Base-by-base conservation (phyloP, 2,888 invertebrate species). In the Mesorhabditis sp. region DNA sequence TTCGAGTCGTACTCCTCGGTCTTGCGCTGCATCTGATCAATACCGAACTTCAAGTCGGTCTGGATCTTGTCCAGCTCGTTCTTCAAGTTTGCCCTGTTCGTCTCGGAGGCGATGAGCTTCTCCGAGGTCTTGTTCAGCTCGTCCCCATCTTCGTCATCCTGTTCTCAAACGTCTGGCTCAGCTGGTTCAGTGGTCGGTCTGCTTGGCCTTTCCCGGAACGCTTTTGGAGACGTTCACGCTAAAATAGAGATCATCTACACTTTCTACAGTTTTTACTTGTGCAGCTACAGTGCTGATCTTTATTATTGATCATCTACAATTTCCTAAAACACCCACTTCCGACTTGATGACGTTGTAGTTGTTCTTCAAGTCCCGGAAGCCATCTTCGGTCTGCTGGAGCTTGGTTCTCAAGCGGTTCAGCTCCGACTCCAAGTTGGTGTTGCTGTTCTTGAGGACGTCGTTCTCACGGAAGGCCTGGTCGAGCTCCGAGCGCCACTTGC, bases 1-100 rank as follows among this genome's bases (percentile, higher is more conserved):
- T 83, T 80, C 0, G 76, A 76, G 62, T 82, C 80, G 72, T 82
- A 84, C 67, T 84, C 84, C 65, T 84, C 84, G 28, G 78, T 82
- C 73, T 84, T 84, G 50, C 84, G 76, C 68, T 77, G 75, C 75
- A 84, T 83, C 67, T 84, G 84, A 65, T 83, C 84, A 65, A 81
- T 79, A 58, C 82, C 82, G 71, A 84, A 84, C 67, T 82, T 82
- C 42, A 84, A 74, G 67, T 84, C 84, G 63, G 81, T 77, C 44
- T 79, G 77, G 43, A 83, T 70, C 66, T 80, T 80, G 67, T 74
- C 72, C 5, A 83, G 72, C 65, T 83, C 81, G 45, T 75, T 81
- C 5, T 75, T 73, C 62, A 84, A 76, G 62, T 76, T 76, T 58
- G 68, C 79, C 67, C 83, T 75, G 67, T 84, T 83, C 15, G 77